A percentile compares a stretch with the other conserved stretches of the same genome.
phyloP scores from a whole-genome alignment of 2,888 invertebrate species.

The Esperia sulphurella region DNA sequence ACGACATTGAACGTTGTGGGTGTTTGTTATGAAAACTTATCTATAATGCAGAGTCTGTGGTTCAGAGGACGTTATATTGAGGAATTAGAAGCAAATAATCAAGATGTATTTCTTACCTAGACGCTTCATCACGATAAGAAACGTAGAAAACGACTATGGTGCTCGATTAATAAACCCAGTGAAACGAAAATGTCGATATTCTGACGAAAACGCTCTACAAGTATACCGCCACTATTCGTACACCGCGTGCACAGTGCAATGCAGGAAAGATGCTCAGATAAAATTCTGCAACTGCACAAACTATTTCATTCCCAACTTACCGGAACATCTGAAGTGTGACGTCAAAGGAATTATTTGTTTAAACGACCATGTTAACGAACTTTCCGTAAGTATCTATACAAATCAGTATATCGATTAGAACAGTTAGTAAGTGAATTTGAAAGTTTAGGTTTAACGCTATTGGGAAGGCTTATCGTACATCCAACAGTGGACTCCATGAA shows the following conservation, averaged over 20 bases:
- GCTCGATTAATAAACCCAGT: conserved; percentile 80
- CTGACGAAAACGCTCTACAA: conserved; percentile 79
- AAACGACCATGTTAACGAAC: conserved; percentile 80
- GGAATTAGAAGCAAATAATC: too few species aligned
- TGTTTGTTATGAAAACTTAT: too few species aligned
- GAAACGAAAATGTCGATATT: conserved; percentile 87
- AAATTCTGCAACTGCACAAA: conserved; percentile 84
- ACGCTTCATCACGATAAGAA: conserved; percentile 76
- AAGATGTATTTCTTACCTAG: conserved; percentile 32
- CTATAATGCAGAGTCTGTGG: too few species aligned
- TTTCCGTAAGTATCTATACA: conserved; percentile 72
- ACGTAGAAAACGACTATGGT: conserved; percentile 85
- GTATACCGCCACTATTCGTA: conserved; percentile 84
- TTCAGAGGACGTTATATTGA: too few species aligned
- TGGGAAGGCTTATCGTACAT: too few species aligned
- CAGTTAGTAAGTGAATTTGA: neutral
- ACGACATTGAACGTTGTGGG: too few species aligned
- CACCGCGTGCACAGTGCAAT: conserved; percentile 86
- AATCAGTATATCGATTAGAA: neutral
- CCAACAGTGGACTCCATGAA: too few species aligned
- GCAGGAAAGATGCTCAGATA: conserved; percentile 83
- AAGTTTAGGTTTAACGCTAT: too few species aligned
- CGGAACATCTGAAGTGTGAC: conserved; percentile 78
- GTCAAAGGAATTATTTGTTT: conserved; percentile 83
- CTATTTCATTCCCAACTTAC: conserved; percentile 84